phyloP scores from a whole-genome alignment of 2,888 invertebrate genomes.

The Cistogaster globosa region DNA sequence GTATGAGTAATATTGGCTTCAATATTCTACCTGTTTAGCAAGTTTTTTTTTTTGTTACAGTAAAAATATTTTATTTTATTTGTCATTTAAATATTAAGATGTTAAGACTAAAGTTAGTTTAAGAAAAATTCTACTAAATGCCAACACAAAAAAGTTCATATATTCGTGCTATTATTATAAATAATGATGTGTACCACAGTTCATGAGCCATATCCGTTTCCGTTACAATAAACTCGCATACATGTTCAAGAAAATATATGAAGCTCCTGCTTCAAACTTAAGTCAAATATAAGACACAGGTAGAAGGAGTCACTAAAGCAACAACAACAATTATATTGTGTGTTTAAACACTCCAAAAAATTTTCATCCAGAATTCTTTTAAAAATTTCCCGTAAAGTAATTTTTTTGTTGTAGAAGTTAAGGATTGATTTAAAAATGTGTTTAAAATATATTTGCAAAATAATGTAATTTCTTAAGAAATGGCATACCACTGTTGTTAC shows the following conservation, averaged over 20 bases:
- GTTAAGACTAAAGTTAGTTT: constrained; percentile 4
- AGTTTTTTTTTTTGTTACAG: too few relatives aligned
- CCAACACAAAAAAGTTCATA: constrained; percentile 3
- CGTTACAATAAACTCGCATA: constrained; percentile 14
- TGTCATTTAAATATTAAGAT: not conserved
- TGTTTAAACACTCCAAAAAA: constrained; percentile 33
- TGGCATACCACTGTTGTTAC: too few relatives aligned
- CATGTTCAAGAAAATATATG: not conserved
- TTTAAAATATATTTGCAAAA: not conserved
- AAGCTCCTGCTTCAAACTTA: constrained; percentile 27
- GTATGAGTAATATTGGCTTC: constrained; percentile 21
- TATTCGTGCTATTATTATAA: constrained; percentile 22
- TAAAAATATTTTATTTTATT: too few relatives aligned
- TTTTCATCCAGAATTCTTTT: too few relatives aligned
- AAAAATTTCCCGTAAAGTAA: too few relatives aligned
- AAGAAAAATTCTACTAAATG: constrained; percentile 19
- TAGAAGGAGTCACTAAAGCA: not conserved
- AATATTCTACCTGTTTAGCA: constrained; percentile 6
- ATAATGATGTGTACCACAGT: constrained; percentile 58
- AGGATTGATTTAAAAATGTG: not conserved
- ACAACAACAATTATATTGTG: not conserved
- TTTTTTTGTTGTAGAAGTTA: not conserved
- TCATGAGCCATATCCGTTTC: constrained; percentile 62
- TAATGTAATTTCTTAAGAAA: too few relatives aligned
- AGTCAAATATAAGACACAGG: not conserved